phyloP scores from a whole-genome alignment of 2,888 invertebrate species.

The Lordiphosa andalusiaca region DNA sequence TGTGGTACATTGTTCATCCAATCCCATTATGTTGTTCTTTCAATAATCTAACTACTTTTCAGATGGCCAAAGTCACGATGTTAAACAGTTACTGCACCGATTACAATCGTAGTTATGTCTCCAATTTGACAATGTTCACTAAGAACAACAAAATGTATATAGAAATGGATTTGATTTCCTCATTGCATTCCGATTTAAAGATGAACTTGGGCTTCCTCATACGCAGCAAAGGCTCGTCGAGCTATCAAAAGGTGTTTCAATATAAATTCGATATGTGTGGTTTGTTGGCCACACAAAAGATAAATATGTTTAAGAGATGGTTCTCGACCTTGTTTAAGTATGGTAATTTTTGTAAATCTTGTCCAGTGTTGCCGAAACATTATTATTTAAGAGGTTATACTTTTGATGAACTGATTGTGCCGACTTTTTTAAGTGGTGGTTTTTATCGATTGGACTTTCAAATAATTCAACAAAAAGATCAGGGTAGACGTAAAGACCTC shows the following conservation, averaged over 20 bases:
- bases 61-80: conserved; percentile 23
- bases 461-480: conserved; percentile 27
- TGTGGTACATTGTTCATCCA: no score
- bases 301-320: conserved; percentile 49
- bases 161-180: conserved; percentile 16
- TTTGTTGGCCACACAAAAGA: conserved; percentile 33
- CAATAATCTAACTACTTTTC: no score
- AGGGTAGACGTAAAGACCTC: conserved; percentile 15
- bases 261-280: conserved; percentile 55
- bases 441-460: conserved; percentile 37
- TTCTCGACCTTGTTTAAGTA: conserved; percentile 38
- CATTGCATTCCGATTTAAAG: conserved; percentile 27
- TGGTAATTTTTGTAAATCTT: conserved; percentile 52
- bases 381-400: conserved; percentile 46
- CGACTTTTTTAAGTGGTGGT: conserved; percentile 43
- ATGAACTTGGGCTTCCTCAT: conserved; percentile 34
- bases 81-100: conserved; percentile 27
- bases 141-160: conserved; percentile 15
- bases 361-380: conserved; percentile 42
- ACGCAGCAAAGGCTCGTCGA: background rate
- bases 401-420: conserved; percentile 35
- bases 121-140: conserved; percentile 8
- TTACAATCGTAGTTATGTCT: conserved; percentile 33
- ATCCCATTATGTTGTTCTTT: no score
- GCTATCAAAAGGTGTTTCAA: conserved; percentile 37